Percentiles rank a stretch among this genome's conserved stretches.
Conservation (phyloP, 2,113 vertebrate genomes). For the Scomber japonicus region DNA sequence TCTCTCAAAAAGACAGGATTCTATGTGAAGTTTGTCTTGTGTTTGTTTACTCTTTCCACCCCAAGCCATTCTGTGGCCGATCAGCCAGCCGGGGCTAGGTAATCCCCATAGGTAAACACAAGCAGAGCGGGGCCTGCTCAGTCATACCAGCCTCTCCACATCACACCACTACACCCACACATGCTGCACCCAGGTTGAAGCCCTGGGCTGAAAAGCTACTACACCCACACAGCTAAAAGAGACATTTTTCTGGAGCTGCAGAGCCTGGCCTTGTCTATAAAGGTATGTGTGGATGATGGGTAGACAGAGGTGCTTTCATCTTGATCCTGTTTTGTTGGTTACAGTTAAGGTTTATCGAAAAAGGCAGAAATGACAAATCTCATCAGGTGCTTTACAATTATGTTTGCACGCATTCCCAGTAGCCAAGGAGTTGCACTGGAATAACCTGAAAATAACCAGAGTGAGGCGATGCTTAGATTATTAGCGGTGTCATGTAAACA, state of each 20-base stretch:
- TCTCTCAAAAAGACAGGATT: constrained; percentile 6
- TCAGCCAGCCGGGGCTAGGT: constrained; percentile 51
- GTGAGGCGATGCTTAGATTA: background rate
- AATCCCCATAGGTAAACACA: constrained; percentile 73
- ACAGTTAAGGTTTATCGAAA: background rate
- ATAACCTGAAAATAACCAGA: background rate
- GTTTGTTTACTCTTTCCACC: constrained; percentile 57
- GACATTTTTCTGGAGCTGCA: constrained; percentile 42
- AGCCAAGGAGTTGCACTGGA: rapidly evolving
- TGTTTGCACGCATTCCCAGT: background rate
- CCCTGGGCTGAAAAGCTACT: constrained; percentile 51
- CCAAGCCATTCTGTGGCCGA: constrained; percentile 40
- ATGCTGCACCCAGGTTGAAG: constrained; percentile 36
- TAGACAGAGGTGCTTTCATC: constrained; percentile 11
- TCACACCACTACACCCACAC: constrained; percentile 65
- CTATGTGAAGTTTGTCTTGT: constrained; percentile 20
- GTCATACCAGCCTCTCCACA: constrained; percentile 52
- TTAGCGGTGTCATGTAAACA: constrained; percentile 7
- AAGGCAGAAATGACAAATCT: background rate
- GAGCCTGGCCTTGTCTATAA: constrained; percentile 9
- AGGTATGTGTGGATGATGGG: constrained; percentile 5
- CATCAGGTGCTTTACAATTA: background rate
- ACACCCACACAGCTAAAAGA: constrained; percentile 62
- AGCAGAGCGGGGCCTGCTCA: constrained; percentile 43
- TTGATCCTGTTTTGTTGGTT: background rate